These are phyloP conservation scores for Psilopogon haemacephalus DNA, from an alignment of 2,113 vertebrate species.

Conservation along the genomic window DNA sequence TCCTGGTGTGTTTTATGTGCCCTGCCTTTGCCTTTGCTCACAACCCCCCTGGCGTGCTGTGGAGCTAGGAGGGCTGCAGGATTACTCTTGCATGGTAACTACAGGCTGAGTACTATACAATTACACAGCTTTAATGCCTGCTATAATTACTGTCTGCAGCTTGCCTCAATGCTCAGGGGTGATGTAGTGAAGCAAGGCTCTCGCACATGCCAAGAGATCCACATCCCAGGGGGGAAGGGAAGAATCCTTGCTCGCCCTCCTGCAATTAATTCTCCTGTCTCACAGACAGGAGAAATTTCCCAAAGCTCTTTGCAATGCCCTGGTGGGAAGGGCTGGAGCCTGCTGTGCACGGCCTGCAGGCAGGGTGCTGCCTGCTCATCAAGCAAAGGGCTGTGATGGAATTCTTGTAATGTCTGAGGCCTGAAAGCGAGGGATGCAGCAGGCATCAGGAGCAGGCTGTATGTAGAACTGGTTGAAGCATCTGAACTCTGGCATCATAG, in stretches of 20 bases:
- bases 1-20: slow-evolving; percentile 24
- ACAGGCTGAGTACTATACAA: not conserved
- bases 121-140: slow-evolving; percentile 51
- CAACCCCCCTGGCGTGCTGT: not conserved
- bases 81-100: slow-evolving; percentile 14
- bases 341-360: not conserved
- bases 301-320: not conserved
- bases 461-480: not conserved
- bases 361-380: not conserved
- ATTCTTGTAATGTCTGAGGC: not conserved
- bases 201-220: not conserved
- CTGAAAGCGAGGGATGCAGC: not conserved
- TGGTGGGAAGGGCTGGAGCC: fast-evolving
- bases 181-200: not conserved
- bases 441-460: fast-evolving
- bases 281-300: no score
- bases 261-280: not conserved
- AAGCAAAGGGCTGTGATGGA: not conserved
- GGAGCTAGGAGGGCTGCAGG: not conserved
- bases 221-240: not conserved
- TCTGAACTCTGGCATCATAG: not conserved
- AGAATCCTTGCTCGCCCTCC: not conserved
- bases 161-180: slow-evolving; percentile 20
- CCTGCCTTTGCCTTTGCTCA: slow-evolving; percentile 6
- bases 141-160: slow-evolving; percentile 55